phyloP scores from a whole-genome alignment of 37 sponge, comb jelly and placozoan genomes.

The Diacarnus erythraeanus region DNA sequence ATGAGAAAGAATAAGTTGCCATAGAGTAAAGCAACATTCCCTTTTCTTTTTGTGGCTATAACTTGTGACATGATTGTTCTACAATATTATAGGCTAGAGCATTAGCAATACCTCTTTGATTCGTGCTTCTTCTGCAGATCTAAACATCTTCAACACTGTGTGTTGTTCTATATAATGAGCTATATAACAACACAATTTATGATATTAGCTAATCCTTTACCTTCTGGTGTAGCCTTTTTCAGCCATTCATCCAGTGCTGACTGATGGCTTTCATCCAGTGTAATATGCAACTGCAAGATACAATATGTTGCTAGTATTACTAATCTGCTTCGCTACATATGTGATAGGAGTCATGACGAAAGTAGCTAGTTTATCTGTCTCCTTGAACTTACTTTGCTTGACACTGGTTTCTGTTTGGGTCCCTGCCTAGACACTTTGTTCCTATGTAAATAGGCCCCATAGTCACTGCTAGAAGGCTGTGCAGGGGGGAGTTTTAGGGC shows the following conservation, averaged over 20 bases:
- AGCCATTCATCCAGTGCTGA: conserved; percentile 59
- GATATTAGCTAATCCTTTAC: conserved; percentile 3
- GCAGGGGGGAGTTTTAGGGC: conserved; percentile 42
- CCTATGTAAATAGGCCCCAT: conserved; percentile 56
- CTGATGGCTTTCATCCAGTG: too few relatives aligned
- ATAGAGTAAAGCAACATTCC: too few relatives aligned
- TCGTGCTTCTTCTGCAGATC: conserved; percentile 68
- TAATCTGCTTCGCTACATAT: not conserved
- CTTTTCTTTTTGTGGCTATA: too few relatives aligned
- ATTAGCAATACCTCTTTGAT: conserved; percentile 45
- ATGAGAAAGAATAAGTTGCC: too few relatives aligned
- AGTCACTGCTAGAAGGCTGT: conserved; percentile 66
- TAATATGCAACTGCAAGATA: too few relatives aligned
- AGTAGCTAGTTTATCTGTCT: not conserved
- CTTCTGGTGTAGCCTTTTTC: conserved; percentile 56
- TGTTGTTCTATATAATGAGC: conserved; percentile 55
- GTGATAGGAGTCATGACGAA: too few relatives aligned
- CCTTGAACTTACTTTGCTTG: not conserved
- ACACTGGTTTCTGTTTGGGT: not conserved
- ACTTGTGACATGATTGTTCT: too few relatives aligned
- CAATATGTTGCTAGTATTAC: too few relatives aligned
- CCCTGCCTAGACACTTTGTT: not conserved
- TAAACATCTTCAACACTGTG: conserved; percentile 74
- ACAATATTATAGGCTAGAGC: too few relatives aligned
- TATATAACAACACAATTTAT: not conserved